Conservation (phyloP, 1,140 invertebrate genomes). For the Drosophila miranda region DNA sequence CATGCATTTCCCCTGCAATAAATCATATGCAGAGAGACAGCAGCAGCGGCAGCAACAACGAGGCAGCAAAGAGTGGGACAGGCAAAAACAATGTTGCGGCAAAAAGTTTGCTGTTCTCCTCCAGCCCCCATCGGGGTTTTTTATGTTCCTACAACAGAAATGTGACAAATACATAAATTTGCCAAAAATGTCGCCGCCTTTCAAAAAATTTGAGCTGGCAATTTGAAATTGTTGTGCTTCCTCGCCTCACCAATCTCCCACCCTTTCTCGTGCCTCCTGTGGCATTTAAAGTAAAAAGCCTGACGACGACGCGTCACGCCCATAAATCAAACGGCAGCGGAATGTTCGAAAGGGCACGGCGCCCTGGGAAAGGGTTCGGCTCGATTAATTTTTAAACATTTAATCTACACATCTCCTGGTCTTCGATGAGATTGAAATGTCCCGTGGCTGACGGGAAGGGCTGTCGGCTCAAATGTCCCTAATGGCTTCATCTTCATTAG, state of each 20-base stretch:
- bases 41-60: constrained; percentile 53
- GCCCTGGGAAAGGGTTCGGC: constrained; percentile 8
- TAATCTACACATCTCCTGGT: constrained; percentile 39
- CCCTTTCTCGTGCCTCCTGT: constrained; percentile 15
- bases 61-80: constrained; percentile 2
- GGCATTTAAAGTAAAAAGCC: constrained; percentile 62
- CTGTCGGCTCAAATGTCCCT: not conserved
- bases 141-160: constrained; percentile 48
- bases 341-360: constrained; percentile 19
- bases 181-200: constrained; percentile 81
- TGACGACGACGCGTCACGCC: constrained; percentile 34
- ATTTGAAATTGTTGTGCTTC: constrained; percentile 69
- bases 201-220: constrained; percentile 78
- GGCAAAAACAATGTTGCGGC: constrained; percentile 71
- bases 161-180: constrained; percentile 81
- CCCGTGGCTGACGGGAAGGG: not conserved
- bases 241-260: not conserved
- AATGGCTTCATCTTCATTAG: constrained; percentile 29
- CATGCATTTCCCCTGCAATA: constrained; percentile 75
- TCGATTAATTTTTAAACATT: constrained; percentile 66
- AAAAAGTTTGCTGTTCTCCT: constrained; percentile 61
- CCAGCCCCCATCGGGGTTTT: constrained; percentile 25
- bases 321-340: constrained; percentile 65
- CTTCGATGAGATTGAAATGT: constrained; percentile 7
- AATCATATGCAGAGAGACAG: constrained; percentile 78